Conservation (phyloP, 2,888 invertebrate species). For the Blera fallax region DNA sequence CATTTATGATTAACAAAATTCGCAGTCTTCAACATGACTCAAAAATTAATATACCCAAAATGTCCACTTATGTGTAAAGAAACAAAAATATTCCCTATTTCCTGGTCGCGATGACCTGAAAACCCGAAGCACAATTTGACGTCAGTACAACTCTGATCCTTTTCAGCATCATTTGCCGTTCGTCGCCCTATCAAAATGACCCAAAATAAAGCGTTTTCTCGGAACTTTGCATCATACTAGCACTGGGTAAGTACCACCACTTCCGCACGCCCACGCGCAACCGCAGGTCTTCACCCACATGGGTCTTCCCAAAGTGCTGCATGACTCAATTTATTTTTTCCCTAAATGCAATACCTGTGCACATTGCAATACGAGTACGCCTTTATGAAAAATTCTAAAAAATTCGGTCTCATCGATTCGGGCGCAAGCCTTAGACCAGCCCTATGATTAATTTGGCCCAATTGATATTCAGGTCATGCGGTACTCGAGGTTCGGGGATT, state of each 20-base stretch:
- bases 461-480: constrained; percentile 37
- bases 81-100: not conserved
- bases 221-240: not conserved
- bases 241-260: not conserved
- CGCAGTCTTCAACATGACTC: not conserved
- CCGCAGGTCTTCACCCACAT: constrained; percentile 14
- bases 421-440: not conserved
- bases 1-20: too few relatives aligned
- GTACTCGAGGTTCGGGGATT: constrained; percentile 5
- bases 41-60: not conserved
- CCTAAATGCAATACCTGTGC: constrained; percentile 39
- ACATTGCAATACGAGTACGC: too few relatives aligned
- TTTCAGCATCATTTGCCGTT: not conserved
- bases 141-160: not conserved
- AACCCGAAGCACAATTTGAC: not conserved
- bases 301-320: constrained; percentile 26
- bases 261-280: constrained; percentile 31
- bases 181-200: not conserved
- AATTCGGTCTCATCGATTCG: not conserved
- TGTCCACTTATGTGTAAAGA: not conserved
- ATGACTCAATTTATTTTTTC: constrained; percentile 21
- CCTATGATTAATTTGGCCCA: constrained; percentile 27
- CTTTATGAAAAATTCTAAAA: constrained; percentile 2
- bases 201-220: constrained; percentile 11
- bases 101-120: not conserved